Percentiles rank a stretch among this genome's conserved stretches.
phyloP scores from a whole-genome alignment of 1,140 invertebrate species.

The Trinorchestia longiramus region DNA sequence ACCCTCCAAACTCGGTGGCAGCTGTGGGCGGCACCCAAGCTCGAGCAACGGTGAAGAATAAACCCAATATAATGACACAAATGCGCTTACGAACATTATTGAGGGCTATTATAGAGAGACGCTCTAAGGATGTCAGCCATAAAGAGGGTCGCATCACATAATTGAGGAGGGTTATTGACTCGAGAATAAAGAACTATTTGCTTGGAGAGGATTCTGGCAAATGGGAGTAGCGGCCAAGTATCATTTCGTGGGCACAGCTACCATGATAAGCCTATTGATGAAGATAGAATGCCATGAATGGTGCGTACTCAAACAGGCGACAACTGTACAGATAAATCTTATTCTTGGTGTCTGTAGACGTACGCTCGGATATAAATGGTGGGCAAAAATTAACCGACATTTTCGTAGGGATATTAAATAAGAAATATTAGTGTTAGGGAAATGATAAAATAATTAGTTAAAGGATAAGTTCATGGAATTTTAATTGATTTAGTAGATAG shows the following conservation, averaged over 20 bases:
- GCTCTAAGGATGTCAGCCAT: not conserved
- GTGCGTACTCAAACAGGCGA: not conserved
- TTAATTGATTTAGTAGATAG: too few relatives aligned
- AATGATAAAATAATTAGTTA: too few relatives aligned
- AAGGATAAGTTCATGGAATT: too few relatives aligned
- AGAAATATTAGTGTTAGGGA: too few relatives aligned
- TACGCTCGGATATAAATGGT: not conserved
- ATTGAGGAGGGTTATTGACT: too few relatives aligned
- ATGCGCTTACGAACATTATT: constrained; percentile 14
- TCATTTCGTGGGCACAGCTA: not conserved
- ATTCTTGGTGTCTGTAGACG: not conserved
- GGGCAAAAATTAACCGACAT: too few relatives aligned
- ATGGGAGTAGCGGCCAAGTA: too few relatives aligned
- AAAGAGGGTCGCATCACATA: not conserved
- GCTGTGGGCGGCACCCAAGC: too few relatives aligned
- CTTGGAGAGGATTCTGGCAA: too few relatives aligned
- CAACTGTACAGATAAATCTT: not conserved
- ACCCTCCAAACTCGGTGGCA: not conserved
- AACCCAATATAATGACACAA: constrained; percentile 40
- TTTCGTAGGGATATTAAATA: too few relatives aligned
- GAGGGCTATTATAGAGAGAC: constrained; percentile 2
- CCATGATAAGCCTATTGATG: constrained; percentile 1
- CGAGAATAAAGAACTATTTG: too few relatives aligned
- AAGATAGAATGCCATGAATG: constrained; percentile 1
- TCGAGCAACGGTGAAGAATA: not conserved